Conservation (phyloP, 2,888 invertebrate species). For the Cephus pulcher region DNA sequence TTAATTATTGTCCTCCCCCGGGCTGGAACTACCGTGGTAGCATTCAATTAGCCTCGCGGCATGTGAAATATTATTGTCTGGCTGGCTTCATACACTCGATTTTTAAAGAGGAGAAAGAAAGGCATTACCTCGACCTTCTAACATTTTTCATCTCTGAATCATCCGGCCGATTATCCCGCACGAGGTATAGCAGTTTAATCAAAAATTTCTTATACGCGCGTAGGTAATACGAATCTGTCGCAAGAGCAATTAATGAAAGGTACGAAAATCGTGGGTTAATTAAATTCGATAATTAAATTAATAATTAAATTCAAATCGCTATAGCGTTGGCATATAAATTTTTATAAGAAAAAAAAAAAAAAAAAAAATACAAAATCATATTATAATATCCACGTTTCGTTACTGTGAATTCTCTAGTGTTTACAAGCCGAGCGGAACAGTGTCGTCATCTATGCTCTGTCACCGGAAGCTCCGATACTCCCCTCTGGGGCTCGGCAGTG, state of each 20-base stretch:
- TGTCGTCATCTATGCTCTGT: not conserved
- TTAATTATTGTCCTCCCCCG: slow-evolving; percentile 63
- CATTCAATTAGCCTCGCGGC: slow-evolving; percentile 64
- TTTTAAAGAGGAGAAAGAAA: slow-evolving; percentile 45
- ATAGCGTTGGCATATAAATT: not conserved
- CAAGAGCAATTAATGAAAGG: not conserved
- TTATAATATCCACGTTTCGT: not conserved
- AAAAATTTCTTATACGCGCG: not conserved
- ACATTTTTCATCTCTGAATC: slow-evolving; percentile 53
- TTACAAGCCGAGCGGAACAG: not conserved
- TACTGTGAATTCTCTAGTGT: not conserved
- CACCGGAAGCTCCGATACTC: not conserved
- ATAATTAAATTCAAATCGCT: not conserved
- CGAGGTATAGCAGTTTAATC: not conserved
- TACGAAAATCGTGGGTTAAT: not conserved
- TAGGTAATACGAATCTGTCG: not conserved
- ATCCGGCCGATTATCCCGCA: slow-evolving; percentile 15
- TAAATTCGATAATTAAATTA: not conserved
- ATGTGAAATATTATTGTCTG: slow-evolving; percentile 60
- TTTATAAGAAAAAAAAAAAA: not conserved
- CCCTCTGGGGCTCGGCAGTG: not conserved
- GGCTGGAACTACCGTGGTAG: slow-evolving; percentile 63
- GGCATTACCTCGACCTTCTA: slow-evolving; percentile 47
- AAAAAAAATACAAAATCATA: not conserved
- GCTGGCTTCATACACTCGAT: slow-evolving; percentile 49